Conservation (phyloP, 2,888 invertebrate genomes). For the Flexamia atlantica region DNA sequence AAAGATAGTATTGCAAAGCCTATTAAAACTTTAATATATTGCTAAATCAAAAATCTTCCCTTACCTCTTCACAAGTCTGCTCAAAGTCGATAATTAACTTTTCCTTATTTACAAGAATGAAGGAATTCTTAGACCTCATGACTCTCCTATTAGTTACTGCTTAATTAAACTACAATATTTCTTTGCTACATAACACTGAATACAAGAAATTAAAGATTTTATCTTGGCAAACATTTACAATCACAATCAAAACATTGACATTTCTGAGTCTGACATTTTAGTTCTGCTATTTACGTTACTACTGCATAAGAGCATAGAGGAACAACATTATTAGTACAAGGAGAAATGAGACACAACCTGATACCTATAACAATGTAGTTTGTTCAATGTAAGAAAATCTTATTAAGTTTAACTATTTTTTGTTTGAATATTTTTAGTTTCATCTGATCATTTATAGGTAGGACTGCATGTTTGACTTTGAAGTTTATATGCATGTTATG, state of each 20-base stretch:
- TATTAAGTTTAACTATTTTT: too few relatives aligned
- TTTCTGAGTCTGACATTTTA: background rate
- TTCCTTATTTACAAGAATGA: slow-evolving; percentile 21
- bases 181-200: background rate
- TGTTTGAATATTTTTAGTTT: too few relatives aligned
- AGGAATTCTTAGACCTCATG: slow-evolving; percentile 30
- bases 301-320: background rate
- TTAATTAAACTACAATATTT: background rate
- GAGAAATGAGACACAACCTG: too few relatives aligned
- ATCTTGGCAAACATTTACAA: background rate
- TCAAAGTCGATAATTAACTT: slow-evolving; percentile 30
- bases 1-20: too few relatives aligned
- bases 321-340: too few relatives aligned
- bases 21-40: background rate
- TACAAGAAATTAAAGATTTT: background rate
- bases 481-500: too few relatives aligned
- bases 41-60: background rate
- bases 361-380: too few relatives aligned
- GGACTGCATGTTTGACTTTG: too few relatives aligned
- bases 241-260: slow-evolving; percentile 4
- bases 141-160: background rate
- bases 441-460: too few relatives aligned
- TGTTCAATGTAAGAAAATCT: too few relatives aligned
- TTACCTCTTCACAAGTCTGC: slow-evolving; percentile 42
- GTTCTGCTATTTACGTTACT: background rate